Percentiles rank a stretch among this genome's conserved stretches.
phyloP scores from a whole-genome alignment of 2,888 invertebrate genomes.

The Atrina japonica region DNA sequence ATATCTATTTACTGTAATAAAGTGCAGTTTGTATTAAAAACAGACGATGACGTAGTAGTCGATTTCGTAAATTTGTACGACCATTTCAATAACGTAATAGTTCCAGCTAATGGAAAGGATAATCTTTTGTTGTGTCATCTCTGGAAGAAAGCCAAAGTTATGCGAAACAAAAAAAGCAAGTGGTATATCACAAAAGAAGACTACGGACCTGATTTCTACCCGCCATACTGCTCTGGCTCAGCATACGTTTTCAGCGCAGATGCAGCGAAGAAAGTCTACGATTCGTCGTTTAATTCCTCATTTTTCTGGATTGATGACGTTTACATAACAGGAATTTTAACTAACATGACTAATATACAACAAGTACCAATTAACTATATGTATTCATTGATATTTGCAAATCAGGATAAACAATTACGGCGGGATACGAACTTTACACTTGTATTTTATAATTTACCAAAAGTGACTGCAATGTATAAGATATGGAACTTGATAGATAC shows the following conservation, averaged over 20 bases:
- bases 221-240: conserved; percentile 81
- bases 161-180: conserved; percentile 80
- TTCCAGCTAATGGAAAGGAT: conserved; percentile 44
- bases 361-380: conserved; percentile 72
- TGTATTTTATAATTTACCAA: conserved; percentile 76
- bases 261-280: conserved; percentile 84
- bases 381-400: conserved; percentile 70
- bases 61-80: conserved; percentile 81
- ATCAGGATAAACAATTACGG: conserved; percentile 68
- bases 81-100: conserved; percentile 52
- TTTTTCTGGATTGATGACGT: conserved; percentile 97
- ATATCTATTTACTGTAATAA: conserved; percentile 77
- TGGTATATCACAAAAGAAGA: conserved; percentile 81
- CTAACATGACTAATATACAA: conserved; percentile 64
- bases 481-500: conserved; percentile 62
- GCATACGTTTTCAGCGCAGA: conserved; percentile 84
- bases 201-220: conserved; percentile 78
- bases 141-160: conserved; percentile 79
- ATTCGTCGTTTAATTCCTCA: conserved; percentile 84
- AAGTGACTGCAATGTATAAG: conserved; percentile 65
- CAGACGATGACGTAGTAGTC: conserved; percentile 82
- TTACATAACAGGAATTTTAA: conserved; percentile 90
- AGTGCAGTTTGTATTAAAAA: conserved; percentile 79
- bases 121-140: conserved; percentile 78
- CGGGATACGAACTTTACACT: conserved; percentile 65